Evolutionary conservation across 2,113 vertebrate species (phyloP).

Genomic region (Muntiacus muntjak): DNA sequence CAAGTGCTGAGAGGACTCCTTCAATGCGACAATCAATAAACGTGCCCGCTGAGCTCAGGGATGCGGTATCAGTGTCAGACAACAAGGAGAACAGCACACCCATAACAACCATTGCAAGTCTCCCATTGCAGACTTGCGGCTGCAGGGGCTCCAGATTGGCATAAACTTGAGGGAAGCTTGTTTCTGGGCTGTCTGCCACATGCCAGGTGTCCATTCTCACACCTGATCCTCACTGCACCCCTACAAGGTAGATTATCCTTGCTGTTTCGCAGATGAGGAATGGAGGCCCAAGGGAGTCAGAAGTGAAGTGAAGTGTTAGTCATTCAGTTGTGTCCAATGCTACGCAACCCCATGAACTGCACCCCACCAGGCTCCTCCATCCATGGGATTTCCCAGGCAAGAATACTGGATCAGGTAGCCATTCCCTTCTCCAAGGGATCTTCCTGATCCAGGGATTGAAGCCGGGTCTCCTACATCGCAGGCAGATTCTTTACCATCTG

Average conservation of each 20-base stretch:
- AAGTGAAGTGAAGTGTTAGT: not conserved
- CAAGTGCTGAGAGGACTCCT: not conserved
- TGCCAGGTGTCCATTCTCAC: not conserved
- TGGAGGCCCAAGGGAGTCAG: not conserved
- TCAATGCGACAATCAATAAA: not conserved
- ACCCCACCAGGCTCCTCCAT: not conserved
- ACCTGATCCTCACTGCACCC: not conserved
- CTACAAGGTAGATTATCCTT: not conserved
- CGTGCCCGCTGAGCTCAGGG: not conserved
- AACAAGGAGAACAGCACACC: not conserved
- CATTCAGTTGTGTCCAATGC: not conserved
- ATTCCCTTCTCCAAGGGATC: not conserved
- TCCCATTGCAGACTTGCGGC: not conserved
- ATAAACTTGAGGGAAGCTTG: not conserved
- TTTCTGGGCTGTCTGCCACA: accelerated
- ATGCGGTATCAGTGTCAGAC: accelerated
- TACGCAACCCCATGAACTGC: not conserved
- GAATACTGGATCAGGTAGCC: not conserved
- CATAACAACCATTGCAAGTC: not conserved
- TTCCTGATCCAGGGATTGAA: not conserved
- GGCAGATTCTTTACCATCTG: not conserved
- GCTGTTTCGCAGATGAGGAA: not conserved
- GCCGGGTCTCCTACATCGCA: not conserved
- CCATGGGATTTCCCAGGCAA: not conserved
- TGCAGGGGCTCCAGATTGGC: not conserved